Percentiles rank a stretch among this genome's conserved stretches.
These are phyloP conservation scores for Papilio glaucus DNA, from an alignment of 1,140 invertebrate species.

Conservation along the genomic window DNA sequence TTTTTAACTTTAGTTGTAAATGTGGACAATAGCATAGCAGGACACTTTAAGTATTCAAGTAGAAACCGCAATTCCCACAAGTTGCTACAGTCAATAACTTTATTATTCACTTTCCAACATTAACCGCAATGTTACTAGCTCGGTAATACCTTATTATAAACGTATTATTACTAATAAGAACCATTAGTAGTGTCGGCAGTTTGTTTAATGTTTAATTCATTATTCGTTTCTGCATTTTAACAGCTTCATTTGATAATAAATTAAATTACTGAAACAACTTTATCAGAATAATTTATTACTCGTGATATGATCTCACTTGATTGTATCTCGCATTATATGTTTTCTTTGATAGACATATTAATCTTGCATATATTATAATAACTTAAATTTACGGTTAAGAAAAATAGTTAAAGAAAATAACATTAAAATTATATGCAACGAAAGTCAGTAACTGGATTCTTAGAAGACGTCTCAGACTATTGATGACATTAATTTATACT, in stretches of 20 bases:
- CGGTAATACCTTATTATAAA: background rate
- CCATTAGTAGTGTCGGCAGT: conserved; percentile 16
- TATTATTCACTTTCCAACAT: background rate
- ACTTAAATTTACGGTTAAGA: background rate
- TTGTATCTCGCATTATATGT: conserved; percentile 23
- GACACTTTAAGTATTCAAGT: too few species aligned
- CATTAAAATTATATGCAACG: background rate
- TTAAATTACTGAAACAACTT: conserved; percentile 26
- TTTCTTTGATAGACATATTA: conserved; percentile 9
- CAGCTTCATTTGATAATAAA: conserved; percentile 26
- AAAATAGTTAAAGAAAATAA: background rate
- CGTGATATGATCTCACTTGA: conserved; percentile 26
- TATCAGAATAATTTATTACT: conserved; percentile 29
- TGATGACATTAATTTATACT: too few species aligned
- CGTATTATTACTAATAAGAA: conserved; percentile 7
- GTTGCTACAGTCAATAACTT: background rate
- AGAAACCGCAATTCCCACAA: background rate
- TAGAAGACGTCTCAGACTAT: background rate
- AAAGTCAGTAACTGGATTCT: background rate
- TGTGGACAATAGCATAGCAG: too few species aligned
- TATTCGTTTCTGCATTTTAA: conserved; percentile 28
- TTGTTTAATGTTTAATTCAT: conserved; percentile 32
- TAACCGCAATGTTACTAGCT: background rate
- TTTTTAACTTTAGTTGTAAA: too few species aligned
- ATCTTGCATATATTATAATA: conserved; percentile 10